Base-by-base conservation (phyloP, 2,888 invertebrate genomes). In the Seira ritae region DNA sequence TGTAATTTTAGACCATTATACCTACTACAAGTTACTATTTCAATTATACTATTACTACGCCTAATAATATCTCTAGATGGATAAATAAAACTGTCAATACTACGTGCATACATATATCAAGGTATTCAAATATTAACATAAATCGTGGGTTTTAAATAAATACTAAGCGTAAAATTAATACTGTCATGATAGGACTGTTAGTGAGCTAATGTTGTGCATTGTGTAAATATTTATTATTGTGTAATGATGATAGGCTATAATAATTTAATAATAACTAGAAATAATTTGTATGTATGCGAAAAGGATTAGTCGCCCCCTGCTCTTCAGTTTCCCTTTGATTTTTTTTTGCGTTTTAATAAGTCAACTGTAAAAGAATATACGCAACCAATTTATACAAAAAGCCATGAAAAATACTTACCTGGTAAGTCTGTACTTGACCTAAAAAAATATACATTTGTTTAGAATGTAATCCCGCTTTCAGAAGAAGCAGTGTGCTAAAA, bases 41-140 rank as follows among this genome's bases (percentile, higher is more conserved):
- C n/a, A n/a, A n/a, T n/a, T n/a, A n/a, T 42, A 42, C 42, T 42
- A 42, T 12, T 42, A 42, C 12, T 42, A 42, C 42, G 12, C 42
- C 42, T n/a, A n/a, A n/a, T n/a, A 62, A 62, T 19, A 65, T 60
- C 20, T 74, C 65, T 80, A 80, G 75, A 65, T 70, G 68, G 74
- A 67, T 19, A 37, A 37, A 23, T 65, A 69, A 74, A 74, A 42
- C 67, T 68, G 80, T 80, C 74, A 80, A n/a, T n/a, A n/a, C n/a
- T n/a, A n/a, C n/a, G n/a, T n/a, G n/a, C n/a, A 73, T 42, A 42
- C 42, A 80, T 74, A 80, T 80, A 80, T 80, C 73, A 68, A 74
- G 80, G 80, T 74, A 80, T 80, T 80, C 12, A 8, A 42, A 78
- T 19, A 6, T 66, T 66, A 75, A 19, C n/a, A 19, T 46, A 37